phyloP scores from a whole-genome alignment of 2,888 invertebrate genomes.

The Plagodis pulveraria region DNA sequence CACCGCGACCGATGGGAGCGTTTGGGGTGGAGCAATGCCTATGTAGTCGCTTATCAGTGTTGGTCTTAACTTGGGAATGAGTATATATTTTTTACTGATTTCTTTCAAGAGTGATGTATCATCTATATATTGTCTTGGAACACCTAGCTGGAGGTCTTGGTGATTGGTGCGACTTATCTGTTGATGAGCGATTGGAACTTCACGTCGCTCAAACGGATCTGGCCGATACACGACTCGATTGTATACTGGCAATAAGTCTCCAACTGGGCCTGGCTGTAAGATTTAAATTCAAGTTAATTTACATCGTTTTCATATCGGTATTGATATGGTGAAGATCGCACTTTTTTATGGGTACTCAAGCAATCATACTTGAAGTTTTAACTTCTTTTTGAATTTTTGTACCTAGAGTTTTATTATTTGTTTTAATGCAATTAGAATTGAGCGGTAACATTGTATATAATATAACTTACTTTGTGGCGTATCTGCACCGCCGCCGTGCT shows the following conservation, averaged over 20 bases:
- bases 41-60: constrained; percentile 37
- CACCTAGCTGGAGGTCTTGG: constrained; percentile 34
- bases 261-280: constrained; percentile 33
- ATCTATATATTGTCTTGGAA: constrained; percentile 41
- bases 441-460: too few species aligned
- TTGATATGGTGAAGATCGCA: too few species aligned
- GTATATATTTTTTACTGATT: constrained; percentile 73
- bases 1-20: constrained; percentile 12
- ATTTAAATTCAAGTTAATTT: too few species aligned
- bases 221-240: constrained; percentile 19
- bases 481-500: constrained; percentile 53
- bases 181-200: constrained; percentile 15
- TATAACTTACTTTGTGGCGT: constrained; percentile 47
- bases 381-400: too few species aligned
- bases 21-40: constrained; percentile 25
- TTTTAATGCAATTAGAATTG: too few species aligned
- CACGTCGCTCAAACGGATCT: constrained; percentile 22
- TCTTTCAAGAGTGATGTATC: constrained; percentile 60
- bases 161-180: constrained; percentile 29
- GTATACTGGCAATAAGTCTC: constrained; percentile 20
- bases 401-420: too few species aligned
- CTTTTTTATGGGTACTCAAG: too few species aligned
- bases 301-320: too few species aligned
- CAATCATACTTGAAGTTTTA: too few species aligned
- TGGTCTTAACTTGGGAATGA: constrained; percentile 65